These are phyloP conservation scores for Nasonia vitripennis DNA, from an alignment of 1,140 invertebrate species.

Conservation along the genomic window DNA sequence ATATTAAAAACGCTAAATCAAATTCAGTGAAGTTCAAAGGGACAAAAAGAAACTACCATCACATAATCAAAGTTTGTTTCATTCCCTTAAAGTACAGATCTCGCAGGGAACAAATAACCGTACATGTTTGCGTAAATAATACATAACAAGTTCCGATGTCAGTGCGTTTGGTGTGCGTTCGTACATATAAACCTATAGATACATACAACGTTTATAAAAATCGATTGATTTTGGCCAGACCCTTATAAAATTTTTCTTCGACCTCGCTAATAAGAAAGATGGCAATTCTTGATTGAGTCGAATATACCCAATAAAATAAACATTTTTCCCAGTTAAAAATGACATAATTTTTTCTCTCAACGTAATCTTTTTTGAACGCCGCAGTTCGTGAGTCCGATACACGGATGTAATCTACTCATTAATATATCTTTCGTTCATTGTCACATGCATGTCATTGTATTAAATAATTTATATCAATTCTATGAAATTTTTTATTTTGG, in stretches of 20 bases:
- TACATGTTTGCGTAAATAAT: not conserved
- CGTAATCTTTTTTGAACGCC: not conserved
- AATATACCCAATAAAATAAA: not conserved
- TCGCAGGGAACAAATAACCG: no score
- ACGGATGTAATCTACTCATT: constrained; percentile 31
- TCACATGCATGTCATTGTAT: constrained; percentile 29
- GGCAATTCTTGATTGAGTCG: not conserved
- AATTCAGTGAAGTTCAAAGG: not conserved
- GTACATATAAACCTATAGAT: not conserved
- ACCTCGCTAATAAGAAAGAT: not conserved
- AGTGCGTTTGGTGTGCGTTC: not conserved
- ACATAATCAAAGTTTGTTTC: no score
- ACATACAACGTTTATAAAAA: not conserved
- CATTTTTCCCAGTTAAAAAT: not conserved
- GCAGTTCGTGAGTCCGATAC: not conserved
- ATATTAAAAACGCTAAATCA: not conserved
- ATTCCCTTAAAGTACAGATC: no score
- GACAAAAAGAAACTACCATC: not conserved
- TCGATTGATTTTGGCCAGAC: not conserved
- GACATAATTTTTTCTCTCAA: not conserved
- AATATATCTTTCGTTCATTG: constrained; percentile 41
- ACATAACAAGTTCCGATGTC: not conserved
- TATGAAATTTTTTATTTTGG: constrained; percentile 38
- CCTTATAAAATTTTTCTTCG: not conserved
- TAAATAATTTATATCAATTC: constrained; percentile 13